These are phyloP conservation scores for Himalopsyche kuldschensis DNA, from an alignment of 2,888 invertebrate genomes.

Conservation along the genomic window DNA sequence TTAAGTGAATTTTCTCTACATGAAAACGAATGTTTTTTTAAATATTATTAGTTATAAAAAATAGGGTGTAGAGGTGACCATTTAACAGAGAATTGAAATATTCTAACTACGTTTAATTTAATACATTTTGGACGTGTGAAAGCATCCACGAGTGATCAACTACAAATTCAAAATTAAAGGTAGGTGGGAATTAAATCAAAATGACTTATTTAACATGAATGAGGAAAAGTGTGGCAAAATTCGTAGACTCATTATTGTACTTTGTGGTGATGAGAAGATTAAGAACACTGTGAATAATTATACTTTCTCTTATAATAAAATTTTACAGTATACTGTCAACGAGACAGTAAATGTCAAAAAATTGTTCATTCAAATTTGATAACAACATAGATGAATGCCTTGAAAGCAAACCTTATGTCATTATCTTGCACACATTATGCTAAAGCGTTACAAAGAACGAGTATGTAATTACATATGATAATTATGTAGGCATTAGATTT, in stretches of 20 bases:
- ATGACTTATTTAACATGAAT: neutral
- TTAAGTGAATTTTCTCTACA: neutral
- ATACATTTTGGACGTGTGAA: neutral
- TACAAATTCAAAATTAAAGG: neutral
- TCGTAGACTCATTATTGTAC: neutral
- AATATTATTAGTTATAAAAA: slow-evolving; percentile 1
- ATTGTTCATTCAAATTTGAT: neutral
- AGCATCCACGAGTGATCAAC: neutral
- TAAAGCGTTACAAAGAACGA: neutral
- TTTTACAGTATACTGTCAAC: neutral
- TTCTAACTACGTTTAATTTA: neutral
- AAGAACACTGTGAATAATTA: neutral
- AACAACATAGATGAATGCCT: neutral
- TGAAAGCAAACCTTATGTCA: neutral
- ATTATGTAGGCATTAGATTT: neutral
- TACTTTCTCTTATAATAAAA: neutral
- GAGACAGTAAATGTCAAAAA: neutral
- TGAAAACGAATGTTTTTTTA: neutral
- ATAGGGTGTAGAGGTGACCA: neutral
- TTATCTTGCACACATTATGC: neutral
- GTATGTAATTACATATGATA: neutral
- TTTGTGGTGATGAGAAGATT: neutral
- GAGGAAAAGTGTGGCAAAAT: neutral
- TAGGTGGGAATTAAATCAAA: neutral
- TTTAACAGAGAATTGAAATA: neutral